phyloP scores from a whole-genome alignment of 2,888 invertebrate species.

The Pseudolycoriella hygida region DNA sequence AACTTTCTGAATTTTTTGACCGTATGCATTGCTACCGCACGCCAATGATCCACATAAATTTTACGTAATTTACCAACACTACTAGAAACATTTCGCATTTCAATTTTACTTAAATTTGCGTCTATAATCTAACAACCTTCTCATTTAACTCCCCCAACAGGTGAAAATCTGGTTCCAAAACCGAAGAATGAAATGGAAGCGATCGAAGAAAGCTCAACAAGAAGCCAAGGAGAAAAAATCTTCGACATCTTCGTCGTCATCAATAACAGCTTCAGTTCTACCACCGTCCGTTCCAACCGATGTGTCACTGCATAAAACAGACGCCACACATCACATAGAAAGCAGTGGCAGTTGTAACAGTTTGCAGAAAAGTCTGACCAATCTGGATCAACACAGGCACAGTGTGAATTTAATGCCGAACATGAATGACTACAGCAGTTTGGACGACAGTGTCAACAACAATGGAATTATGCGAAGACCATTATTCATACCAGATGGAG shows the following conservation, averaged over 20 bases:
- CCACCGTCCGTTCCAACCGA: not conserved
- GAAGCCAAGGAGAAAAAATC: constrained; percentile 48
- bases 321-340: constrained; percentile 1
- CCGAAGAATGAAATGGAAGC: constrained; percentile 96
- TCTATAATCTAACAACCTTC: too few relatives aligned
- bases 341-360: not conserved
- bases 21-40: too few relatives aligned
- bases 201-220: constrained; percentile 89
- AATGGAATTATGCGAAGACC: constrained; percentile 4
- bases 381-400: constrained; percentile 7
- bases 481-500: constrained; percentile 6
- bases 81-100: too few relatives aligned
- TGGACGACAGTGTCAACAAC: constrained; percentile 5
- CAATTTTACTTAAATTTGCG: too few relatives aligned
- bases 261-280: constrained; percentile 4
- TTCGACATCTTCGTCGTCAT: constrained; percentile 4
- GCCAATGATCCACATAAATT: too few relatives aligned
- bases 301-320: not conserved
- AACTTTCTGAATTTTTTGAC: too few relatives aligned
- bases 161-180: constrained; percentile 99
- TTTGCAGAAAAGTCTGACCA: not conserved
- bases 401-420: constrained; percentile 6
- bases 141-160: constrained; percentile 32
- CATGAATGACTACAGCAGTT: constrained; percentile 7
- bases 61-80: too few relatives aligned